phyloP scores from a whole-genome alignment of 2,113 vertebrate species.

The Campylomormyrus tamandua region DNA sequence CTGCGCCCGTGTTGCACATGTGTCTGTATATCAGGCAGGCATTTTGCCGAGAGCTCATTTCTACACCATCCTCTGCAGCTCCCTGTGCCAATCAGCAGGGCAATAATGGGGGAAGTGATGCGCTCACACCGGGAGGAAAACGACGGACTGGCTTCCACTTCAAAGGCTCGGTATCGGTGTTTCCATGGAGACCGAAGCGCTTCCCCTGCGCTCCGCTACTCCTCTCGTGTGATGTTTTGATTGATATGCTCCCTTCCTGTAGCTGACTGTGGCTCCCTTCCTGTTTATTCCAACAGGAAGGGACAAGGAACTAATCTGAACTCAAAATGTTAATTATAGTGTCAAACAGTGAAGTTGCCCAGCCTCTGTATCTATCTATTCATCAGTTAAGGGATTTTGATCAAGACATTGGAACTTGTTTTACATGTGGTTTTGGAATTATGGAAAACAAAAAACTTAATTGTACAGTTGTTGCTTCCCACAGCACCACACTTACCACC shows the following conservation, averaged over 20 bases:
- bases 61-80: not conserved
- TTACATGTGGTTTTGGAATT: not conserved
- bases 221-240: not conserved
- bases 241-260: not conserved
- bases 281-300: not conserved
- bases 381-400: not conserved
- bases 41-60: not conserved
- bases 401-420: not conserved
- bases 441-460: not conserved
- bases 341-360: not conserved
- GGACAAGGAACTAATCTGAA: not conserved
- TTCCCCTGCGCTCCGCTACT: not conserved
- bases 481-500: not conserved
- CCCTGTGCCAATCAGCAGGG: not conserved
- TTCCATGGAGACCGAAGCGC: conserved; percentile 2
- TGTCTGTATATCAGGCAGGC: not conserved
- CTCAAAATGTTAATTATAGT: not conserved
- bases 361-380: not conserved
- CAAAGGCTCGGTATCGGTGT: not conserved
- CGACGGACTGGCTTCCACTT: not conserved
- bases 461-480: not conserved
- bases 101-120: not conserved
- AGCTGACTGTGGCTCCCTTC: not conserved
- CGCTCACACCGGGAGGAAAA: not conserved
- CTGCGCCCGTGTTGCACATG: not conserved